Evolutionary conservation across 2,113 vertebrate species (phyloP), one percentile per base, ranked within the genome.

Genomic region (Paratilapia polleni): DNA sequence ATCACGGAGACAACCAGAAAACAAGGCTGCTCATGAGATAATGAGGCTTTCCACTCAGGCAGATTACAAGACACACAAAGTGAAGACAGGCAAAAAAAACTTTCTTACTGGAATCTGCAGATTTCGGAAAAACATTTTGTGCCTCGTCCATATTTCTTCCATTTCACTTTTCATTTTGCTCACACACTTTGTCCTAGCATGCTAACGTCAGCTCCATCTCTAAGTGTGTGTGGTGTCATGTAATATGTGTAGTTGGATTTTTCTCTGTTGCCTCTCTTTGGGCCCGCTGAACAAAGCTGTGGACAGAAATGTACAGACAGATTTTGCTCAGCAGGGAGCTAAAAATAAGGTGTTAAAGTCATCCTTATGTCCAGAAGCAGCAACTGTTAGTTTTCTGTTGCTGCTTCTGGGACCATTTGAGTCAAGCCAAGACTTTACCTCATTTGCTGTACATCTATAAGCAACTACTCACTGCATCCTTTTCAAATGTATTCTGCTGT

Each of bases 331-430:
- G 64, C 78, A 1, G 80, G 85, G 73, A 73, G 74, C 36, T 74
- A 26, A 54, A 82, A 77, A 85, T 49, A 68, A 86, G 77, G 89
- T 78, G 88, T 58, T 80, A 68, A 89, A 88, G 70, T 76, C 76
- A 9, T 81, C 87, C 88, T 87, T 80, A 90, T 89, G 91, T 81
- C 6, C 66, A 0, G 81, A 85, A 7, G 8, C 54, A 61, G 41
- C 3, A 5, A 56, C 70, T 68, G 81, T 79, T 81, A 77, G 63
- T 83, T 78, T 57, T 43, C 49, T 54, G 36, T 31, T 24, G 54
- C 28, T 77, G 47, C 68, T 89, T 60, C 75, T 73, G 12, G 24
- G 15, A 4, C 13, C 0, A 6, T 68, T 56, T 47, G 6, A 57
- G 59, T 64, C 11, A 78, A 58, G 64, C 70, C 24, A 73, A 75